Base-by-base conservation (phyloP, 2,888 invertebrate species). In the Oscheius onirici region DNA sequence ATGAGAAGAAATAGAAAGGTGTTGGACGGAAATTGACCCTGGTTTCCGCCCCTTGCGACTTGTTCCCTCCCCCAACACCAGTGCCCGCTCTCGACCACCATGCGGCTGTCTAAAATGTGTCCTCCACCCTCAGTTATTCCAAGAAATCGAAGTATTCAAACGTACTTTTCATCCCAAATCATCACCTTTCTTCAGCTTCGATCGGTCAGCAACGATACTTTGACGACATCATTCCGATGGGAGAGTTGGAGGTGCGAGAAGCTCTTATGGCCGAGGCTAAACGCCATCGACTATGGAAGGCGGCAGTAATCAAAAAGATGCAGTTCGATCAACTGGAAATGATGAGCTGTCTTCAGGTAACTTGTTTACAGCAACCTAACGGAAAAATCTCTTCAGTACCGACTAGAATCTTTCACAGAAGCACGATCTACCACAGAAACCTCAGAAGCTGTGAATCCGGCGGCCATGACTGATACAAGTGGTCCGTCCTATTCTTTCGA, bases 401-500 rank as follows among this genome's bases (percentile, higher is more conserved):
- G 74, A 28, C 75, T 87, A 63, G 87, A 87, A 67, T 86, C 87
- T 22, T 87, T 81, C 76, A 86, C 85, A 20, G 87, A 87, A 69
- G 79, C 83, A 11, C 71, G 87, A 41, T 83, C 83, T 20, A 85
- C 83, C 8, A 76, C 78, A 57, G 82, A 83, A 60, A 78, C 81
- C n/a, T 83, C 82, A 13, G 86, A 87, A 73, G 82, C 87, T 1
- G 75, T 66, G 22, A 63, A 51, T 57, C 8, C 54, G 20, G 22
- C 49, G 65, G 70, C 57, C 26, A 46, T 44, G 46, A 40, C 66
- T n/a, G 57, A 66, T 10, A 28, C 52, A 46, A 17, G 57, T 28
- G 63, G 43, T 51, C n/a, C 40, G n/a, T 17, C 49, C 13, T 51
- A 41, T 20, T 58, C 52, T 43, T 20, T 49, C 44, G 84, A 83